These are phyloP conservation scores for Drosophila burlai DNA, from an alignment of 1,140 invertebrate genomes.

Conservation along the genomic window DNA sequence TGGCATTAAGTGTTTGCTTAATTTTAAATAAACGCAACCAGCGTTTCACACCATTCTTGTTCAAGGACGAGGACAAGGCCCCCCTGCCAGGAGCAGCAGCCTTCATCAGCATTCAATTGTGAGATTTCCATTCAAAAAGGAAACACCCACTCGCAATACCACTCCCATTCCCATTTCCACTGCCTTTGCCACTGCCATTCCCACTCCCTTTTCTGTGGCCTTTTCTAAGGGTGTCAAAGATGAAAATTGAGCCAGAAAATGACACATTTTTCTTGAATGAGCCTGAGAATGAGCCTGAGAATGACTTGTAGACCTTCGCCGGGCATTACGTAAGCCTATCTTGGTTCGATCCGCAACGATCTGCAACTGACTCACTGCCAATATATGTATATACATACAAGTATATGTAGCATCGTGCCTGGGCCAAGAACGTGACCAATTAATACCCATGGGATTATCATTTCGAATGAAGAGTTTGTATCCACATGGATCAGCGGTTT, in stretches of 20 bases:
- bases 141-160: not conserved
- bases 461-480: slow-evolving; percentile 18
- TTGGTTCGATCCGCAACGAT: slow-evolving; percentile 17
- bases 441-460: slow-evolving; percentile 26
- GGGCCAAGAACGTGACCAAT: slow-evolving; percentile 41
- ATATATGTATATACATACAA: not conserved
- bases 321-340: slow-evolving; percentile 31
- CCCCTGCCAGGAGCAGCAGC: slow-evolving; percentile 35
- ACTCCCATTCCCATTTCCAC: not conserved
- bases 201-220: not conserved
- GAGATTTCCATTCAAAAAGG: slow-evolving; percentile 24
- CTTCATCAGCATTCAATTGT: slow-evolving; percentile 77
- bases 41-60: slow-evolving; percentile 3
- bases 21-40: slow-evolving; percentile 71
- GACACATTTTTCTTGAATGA: slow-evolving; percentile 4
- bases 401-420: not conserved
- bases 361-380: slow-evolving; percentile 33
- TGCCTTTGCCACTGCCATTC: too few relatives aligned
- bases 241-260: slow-evolving; percentile 31
- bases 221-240: slow-evolving; percentile 14
- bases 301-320: slow-evolving; percentile 12
- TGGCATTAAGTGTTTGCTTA: slow-evolving; percentile 77
- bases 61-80: slow-evolving; percentile 17
- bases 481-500: slow-evolving; percentile 12
- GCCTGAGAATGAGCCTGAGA: not conserved